A percentile compares a stretch with the other conserved stretches of the same genome.
Conservation (phyloP, 2,797 vertebrate species). For the Sebastes vulpes region DNA sequence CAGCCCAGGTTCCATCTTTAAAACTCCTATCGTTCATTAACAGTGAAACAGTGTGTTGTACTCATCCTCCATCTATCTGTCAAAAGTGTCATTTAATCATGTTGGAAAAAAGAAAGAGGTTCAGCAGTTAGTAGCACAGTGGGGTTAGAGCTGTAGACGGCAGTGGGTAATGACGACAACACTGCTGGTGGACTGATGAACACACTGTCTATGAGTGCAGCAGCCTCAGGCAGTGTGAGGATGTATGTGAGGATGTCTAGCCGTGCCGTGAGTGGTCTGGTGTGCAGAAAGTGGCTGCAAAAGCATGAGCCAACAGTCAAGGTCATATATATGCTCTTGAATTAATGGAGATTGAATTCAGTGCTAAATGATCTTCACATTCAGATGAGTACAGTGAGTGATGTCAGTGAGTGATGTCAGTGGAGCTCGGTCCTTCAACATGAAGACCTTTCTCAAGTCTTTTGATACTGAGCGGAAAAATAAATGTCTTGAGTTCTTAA, state of each 20-base stretch:
- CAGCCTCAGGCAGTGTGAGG: conserved; percentile 13
- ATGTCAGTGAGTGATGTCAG: not conserved
- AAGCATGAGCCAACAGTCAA: not conserved
- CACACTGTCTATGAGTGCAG: not conserved
- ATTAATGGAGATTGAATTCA: not conserved
- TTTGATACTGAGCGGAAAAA: not conserved
- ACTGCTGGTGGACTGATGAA: conserved; percentile 27
- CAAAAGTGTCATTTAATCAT: not conserved
- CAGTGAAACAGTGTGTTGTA: too few relatives aligned
- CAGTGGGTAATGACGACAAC: not conserved
- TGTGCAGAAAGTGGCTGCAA: not conserved
- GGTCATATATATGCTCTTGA: not conserved
- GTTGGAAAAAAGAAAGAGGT: not conserved
- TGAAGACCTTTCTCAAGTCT: not conserved
- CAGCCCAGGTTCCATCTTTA: too few relatives aligned
- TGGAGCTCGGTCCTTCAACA: not conserved
- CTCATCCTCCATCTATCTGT: not conserved
- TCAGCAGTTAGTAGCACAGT: not conserved
- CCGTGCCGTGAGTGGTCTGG: not conserved
- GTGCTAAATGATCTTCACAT: not conserved
- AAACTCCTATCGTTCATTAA: too few relatives aligned
- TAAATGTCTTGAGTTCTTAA: not conserved
- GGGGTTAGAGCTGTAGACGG: not conserved
- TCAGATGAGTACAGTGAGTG: not conserved
- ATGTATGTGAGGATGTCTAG: not conserved